Evolutionary conservation across 2,797 vertebrate species (phyloP).

Genomic region (Pseudomugil gertrudae): DNA sequence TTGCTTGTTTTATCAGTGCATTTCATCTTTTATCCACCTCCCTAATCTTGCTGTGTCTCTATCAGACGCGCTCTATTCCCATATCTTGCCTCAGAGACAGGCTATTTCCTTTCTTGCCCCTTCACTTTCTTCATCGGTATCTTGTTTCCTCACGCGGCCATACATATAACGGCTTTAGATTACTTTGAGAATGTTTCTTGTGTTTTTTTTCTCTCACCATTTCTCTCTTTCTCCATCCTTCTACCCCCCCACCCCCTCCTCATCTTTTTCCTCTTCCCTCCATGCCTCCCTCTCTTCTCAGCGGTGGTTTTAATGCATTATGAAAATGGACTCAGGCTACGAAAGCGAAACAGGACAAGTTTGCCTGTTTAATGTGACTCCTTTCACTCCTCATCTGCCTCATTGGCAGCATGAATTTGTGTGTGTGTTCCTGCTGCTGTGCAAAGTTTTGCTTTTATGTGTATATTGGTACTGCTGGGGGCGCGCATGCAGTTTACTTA

Average conservation of each 20-base stretch:
- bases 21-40: conserved; percentile 73
- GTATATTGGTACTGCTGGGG: conserved; percentile 18
- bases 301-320: conserved; percentile 80
- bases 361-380: conserved; percentile 78
- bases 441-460: conserved; percentile 47
- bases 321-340: conserved; percentile 82
- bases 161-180: conserved; percentile 71
- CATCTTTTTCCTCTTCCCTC: conserved; percentile 41
- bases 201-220: conserved; percentile 13
- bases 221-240: conserved; percentile 36
- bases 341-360: conserved; percentile 79
- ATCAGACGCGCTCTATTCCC: conserved; percentile 70
- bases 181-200: conserved; percentile 69
- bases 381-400: conserved; percentile 78
- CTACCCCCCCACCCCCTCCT: conserved; percentile 22
- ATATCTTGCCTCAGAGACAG: conserved; percentile 67
- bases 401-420: conserved; percentile 60
- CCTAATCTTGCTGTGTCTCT: conserved; percentile 71
- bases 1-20: conserved; percentile 68
- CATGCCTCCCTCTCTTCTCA: conserved; percentile 67
- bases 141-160: conserved; percentile 64
- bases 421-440: conserved; percentile 22
- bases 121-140: conserved; percentile 70
- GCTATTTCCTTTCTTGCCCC: conserved; percentile 57
- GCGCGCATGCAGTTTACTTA: conserved; percentile 10